phyloP scores from a whole-genome alignment of 2,888 invertebrate genomes.

The Carabus problematicus region DNA sequence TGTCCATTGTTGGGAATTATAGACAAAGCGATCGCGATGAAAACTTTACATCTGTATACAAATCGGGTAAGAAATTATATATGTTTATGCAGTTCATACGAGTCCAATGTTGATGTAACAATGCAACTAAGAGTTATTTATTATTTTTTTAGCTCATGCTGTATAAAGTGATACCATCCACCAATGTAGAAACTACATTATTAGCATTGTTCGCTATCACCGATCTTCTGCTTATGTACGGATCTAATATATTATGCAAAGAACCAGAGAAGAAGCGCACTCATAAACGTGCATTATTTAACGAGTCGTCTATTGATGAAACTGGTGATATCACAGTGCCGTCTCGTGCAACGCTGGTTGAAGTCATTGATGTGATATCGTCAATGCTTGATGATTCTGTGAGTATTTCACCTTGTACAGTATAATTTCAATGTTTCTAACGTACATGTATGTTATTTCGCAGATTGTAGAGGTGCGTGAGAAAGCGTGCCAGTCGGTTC shows the following conservation, averaged over 20 bases:
- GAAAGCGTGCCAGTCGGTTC: constrained; percentile 73
- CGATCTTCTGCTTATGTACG: constrained; percentile 27
- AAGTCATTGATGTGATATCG: constrained; percentile 30
- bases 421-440: neutral
- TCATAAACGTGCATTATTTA: neutral
- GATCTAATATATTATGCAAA: constrained; percentile 8
- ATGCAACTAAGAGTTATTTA: neutral
- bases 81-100: too few relatives aligned
- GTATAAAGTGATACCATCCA: too few relatives aligned
- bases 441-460: constrained; percentile 44
- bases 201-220: constrained; percentile 17
- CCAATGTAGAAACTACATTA: constrained; percentile 26
- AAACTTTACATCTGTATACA: neutral
- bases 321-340: neutral
- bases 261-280: constrained; percentile 9
- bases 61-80: too few relatives aligned
- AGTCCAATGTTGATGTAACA: neutral
- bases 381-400: constrained; percentile 30
- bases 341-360: constrained; percentile 3
- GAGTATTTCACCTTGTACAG: neutral
- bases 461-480: constrained; percentile 68
- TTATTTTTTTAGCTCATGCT: too few relatives aligned
- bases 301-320: neutral
- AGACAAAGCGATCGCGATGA: constrained; percentile 20
- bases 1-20: constrained; percentile 7